Conservation (phyloP, 2,888 invertebrate genomes). For the Automeris io region DNA sequence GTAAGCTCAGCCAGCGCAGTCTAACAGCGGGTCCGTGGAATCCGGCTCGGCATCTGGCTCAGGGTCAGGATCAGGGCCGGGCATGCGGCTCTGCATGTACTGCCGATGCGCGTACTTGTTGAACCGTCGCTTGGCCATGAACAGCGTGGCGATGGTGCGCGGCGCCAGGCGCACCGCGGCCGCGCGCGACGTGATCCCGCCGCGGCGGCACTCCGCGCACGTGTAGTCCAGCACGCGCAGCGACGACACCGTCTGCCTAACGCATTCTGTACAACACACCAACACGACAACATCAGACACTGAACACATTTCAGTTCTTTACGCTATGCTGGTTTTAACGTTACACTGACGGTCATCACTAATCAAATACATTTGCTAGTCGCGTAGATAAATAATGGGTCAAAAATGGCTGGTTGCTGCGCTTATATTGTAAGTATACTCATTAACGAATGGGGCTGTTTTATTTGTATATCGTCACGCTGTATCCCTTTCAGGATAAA, state of each 20-base stretch:
- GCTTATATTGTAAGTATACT: too few relatives aligned
- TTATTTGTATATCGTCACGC: too few relatives aligned
- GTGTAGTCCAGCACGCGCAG: slow-evolving; percentile 71
- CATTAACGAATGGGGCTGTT: too few relatives aligned
- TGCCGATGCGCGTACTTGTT: slow-evolving; percentile 74
- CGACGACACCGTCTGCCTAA: slow-evolving; percentile 54
- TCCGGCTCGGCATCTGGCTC: slow-evolving; percentile 20
- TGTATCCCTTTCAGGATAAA: too few relatives aligned
- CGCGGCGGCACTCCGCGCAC: slow-evolving; percentile 69
- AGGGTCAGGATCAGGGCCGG: slow-evolving; percentile 15
- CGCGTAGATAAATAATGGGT: too few relatives aligned
- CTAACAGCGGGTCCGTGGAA: slow-evolving; percentile 15
- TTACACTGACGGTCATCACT: too few relatives aligned
- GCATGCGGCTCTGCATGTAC: slow-evolving; percentile 50
- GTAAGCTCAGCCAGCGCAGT: slow-evolving; percentile 14
- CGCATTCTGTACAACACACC: slow-evolving; percentile 55
- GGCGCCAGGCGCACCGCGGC: slow-evolving; percentile 68
- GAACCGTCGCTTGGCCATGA: slow-evolving; percentile 74
- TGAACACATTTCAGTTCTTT: neutral
- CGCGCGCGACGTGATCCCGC: slow-evolving; percentile 69
- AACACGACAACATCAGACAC: too few relatives aligned
- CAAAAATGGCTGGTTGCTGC: too few relatives aligned
- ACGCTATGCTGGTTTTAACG: too few relatives aligned
- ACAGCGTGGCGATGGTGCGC: slow-evolving; percentile 70
- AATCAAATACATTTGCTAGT: too few relatives aligned